These are phyloP conservation scores for Scolanthus callimorphus DNA, from an alignment of 92 coral and sea anemone species.

Conservation along the genomic window DNA sequence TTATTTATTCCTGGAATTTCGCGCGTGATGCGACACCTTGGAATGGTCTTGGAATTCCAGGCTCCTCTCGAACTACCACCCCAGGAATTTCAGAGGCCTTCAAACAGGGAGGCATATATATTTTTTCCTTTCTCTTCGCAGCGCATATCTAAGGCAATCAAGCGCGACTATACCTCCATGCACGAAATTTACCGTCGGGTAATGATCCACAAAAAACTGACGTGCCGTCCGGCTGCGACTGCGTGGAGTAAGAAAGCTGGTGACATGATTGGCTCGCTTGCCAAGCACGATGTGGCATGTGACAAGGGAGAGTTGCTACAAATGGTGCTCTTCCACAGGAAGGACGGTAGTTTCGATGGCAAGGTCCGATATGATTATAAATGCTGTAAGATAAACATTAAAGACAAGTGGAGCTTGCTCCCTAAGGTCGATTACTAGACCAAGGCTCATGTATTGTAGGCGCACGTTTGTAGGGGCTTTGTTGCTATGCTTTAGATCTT, in stretches of 20 bases:
- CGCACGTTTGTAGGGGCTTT: too few species aligned
- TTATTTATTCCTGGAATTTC: too few species aligned
- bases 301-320: conserved; percentile 43
- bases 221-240: conserved; percentile 41
- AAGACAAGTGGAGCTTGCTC: conserved; percentile 26
- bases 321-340: conserved; percentile 36
- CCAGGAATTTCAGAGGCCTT: too few species aligned
- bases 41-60: too few species aligned
- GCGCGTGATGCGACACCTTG: too few species aligned
- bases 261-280: conserved; percentile 46
- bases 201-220: conserved; percentile 20
- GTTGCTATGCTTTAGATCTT: too few species aligned
- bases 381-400: conserved; percentile 56
- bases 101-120: too few species aligned
- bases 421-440: not conserved
- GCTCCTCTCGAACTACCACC: too few species aligned
- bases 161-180: conserved; percentile 9
- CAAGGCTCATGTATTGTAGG: too few species aligned
- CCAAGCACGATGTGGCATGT: conserved; percentile 39
- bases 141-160: conserved; percentile 3
- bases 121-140: too few species aligned
- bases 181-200: conserved; percentile 28
- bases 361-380: conserved; percentile 49
- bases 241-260: conserved; percentile 46
- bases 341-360: conserved; percentile 20